phyloP scores from a whole-genome alignment of 23 tunicate genomes.

The Corella eumyota region DNA sequence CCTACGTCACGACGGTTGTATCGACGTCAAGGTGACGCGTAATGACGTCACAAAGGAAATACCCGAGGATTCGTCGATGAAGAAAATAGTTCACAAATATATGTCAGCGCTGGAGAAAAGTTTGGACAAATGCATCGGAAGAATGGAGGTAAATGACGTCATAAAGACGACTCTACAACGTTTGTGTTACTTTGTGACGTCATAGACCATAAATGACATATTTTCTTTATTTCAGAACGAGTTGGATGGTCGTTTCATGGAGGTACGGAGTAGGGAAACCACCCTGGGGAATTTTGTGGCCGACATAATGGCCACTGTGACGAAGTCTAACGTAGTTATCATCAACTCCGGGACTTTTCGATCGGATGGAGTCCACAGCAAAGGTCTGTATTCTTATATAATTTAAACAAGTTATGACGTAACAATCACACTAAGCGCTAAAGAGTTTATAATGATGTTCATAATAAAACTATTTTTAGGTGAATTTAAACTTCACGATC shows the following conservation, averaged over 20 bases:
- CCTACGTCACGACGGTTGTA: constrained; percentile 25
- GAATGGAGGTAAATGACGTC: constrained; percentile 20
- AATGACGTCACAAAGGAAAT: constrained; percentile 39
- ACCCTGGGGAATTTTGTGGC: constrained; percentile 75
- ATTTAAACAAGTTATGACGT: neutral
- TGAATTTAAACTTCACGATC: constrained; percentile 50
- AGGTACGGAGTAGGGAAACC: constrained; percentile 70
- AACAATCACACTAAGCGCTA: no score
- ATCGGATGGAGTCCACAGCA: constrained; percentile 32
- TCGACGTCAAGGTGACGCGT: constrained; percentile 52
- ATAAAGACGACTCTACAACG: neutral
- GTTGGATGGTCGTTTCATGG: constrained; percentile 41
- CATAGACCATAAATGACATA: no score
- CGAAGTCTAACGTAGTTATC: constrained; percentile 52
- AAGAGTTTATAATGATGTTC: no score
- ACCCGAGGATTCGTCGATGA: constrained; percentile 18
- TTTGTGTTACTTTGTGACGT: neutral
- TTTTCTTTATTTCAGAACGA: constrained; percentile 9
- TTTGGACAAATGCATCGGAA: constrained; percentile 37
- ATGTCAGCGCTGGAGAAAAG: constrained; percentile 43
- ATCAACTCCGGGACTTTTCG: constrained; percentile 91
- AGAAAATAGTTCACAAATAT: constrained; percentile 42
- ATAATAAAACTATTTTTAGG: no score
- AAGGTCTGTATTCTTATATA: neutral
- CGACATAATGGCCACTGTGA: constrained; percentile 62